Evolutionary conservation across 2,888 invertebrate species (phyloP).

Genomic region (Auanema sp.): DNA sequence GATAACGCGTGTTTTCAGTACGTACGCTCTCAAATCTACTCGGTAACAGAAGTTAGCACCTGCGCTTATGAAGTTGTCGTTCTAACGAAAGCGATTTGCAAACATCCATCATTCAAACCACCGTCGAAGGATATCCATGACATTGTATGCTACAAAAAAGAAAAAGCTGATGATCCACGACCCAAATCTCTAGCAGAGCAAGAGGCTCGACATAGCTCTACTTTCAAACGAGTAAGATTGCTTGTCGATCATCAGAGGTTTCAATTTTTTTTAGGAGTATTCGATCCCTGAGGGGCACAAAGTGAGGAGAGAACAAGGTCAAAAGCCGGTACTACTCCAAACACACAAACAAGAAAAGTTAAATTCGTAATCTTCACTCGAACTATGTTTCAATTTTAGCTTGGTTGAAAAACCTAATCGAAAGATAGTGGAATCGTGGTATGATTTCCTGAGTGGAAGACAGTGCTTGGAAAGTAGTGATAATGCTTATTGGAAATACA

Average conservation of each 20-base stretch:
- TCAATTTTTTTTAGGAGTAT: too few relatives aligned
- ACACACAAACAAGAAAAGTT: too few relatives aligned
- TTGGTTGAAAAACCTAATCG: too few relatives aligned
- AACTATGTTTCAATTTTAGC: too few relatives aligned
- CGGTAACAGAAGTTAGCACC: conserved; percentile 62
- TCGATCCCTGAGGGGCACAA: too few relatives aligned
- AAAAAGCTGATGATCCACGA: conserved; percentile 55
- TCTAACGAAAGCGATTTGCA: conserved; percentile 82
- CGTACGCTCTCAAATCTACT: neutral
- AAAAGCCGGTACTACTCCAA: too few relatives aligned
- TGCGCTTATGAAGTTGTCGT: conserved; percentile 93
- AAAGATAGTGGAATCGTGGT: too few relatives aligned
- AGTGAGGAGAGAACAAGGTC: too few relatives aligned
- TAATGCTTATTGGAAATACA: conserved; percentile 2
- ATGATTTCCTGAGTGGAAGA: neutral
- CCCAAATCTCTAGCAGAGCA: conserved; percentile 55
- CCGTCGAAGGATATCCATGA: conserved; percentile 53
- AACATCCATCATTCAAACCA: conserved; percentile 77
- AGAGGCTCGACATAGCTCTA: conserved; percentile 31
- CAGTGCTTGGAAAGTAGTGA: neutral
- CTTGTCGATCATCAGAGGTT: too few relatives aligned
- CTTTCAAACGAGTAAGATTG: conserved; percentile 31
- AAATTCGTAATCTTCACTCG: too few relatives aligned
- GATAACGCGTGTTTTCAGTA: neutral
- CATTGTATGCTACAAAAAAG: conserved; percentile 54